phyloP scores from a whole-genome alignment of 2,888 invertebrate species.

The Urechis unicinctus region DNA sequence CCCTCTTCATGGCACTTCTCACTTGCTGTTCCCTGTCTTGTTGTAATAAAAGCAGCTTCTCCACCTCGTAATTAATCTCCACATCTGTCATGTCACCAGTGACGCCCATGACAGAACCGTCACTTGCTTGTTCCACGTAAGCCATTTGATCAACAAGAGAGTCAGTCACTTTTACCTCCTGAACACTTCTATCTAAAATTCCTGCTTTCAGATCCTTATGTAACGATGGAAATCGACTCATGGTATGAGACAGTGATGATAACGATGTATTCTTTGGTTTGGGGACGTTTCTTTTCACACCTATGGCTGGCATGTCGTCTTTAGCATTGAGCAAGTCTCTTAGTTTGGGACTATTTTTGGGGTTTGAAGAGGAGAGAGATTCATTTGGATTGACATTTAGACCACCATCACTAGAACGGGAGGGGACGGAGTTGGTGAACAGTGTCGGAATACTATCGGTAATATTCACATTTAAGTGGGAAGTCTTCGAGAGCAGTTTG shows the following conservation, averaged over 20 bases:
- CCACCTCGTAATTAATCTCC: background rate
- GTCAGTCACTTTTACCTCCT: too few relatives aligned
- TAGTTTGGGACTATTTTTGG: background rate
- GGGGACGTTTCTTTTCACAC: too few relatives aligned
- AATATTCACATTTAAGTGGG: too few relatives aligned
- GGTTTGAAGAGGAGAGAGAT: background rate
- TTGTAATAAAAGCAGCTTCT: background rate
- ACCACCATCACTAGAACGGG: background rate
- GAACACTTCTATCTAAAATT: too few relatives aligned
- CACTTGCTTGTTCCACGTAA: too few relatives aligned
- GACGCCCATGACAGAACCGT: background rate
- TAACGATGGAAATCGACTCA: background rate
- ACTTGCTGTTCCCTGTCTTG: background rate
- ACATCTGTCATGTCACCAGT: background rate
- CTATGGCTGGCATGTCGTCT: background rate
- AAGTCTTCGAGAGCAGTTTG: too few relatives aligned
- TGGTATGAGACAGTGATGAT: background rate
- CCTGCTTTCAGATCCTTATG: background rate
- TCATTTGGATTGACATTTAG: too few relatives aligned
- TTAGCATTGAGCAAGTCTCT: background rate
- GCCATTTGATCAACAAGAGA: too few relatives aligned
- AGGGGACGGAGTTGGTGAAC: background rate
- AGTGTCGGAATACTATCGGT: background rate
- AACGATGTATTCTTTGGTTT: too few relatives aligned
- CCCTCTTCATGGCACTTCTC: background rate